phyloP scores from a whole-genome alignment of 2,888 invertebrate genomes.

The Callyntrura sp. region DNA sequence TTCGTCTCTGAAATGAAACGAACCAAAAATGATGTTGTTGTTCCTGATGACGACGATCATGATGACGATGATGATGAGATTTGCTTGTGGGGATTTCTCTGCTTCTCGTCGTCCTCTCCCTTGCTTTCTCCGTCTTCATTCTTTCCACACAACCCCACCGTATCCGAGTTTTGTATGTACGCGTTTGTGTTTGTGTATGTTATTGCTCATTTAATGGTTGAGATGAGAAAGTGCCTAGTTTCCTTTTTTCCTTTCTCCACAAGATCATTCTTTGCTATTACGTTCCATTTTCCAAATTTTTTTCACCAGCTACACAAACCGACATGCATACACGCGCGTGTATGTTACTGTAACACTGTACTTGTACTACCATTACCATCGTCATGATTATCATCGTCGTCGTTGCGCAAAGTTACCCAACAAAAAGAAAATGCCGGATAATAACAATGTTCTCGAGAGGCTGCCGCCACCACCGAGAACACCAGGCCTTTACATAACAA shows the following conservation, averaged over 20 bases:
- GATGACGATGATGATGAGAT: constrained; percentile 55
- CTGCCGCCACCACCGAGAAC: no score
- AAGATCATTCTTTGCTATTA: constrained; percentile 37
- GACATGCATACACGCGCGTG: no score
- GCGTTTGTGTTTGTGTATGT: background rate
- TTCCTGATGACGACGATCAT: no score
- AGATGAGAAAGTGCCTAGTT: constrained; percentile 52
- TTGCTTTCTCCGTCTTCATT: no score
- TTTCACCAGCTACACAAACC: background rate
- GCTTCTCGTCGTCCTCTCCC: background rate
- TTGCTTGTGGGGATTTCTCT: constrained; percentile 55
- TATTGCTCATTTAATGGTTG: constrained; percentile 60
- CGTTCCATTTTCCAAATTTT: no score
- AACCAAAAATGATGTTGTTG: constrained; percentile 55
- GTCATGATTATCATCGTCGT: constrained; percentile 18
- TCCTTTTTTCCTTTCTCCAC: constrained; percentile 11
- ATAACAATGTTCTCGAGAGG: constrained; percentile 38
- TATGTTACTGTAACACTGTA: no score
- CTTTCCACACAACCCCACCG: no score
- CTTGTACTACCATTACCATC: no score
- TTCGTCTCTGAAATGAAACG: constrained; percentile 53
- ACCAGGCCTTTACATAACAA: no score
- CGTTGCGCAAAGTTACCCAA: constrained; percentile 37
- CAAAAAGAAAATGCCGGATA: background rate
- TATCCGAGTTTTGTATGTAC: no score